These are phyloP conservation scores for Protobothrops flavoviridis DNA, from an alignment of 2,113 vertebrate genomes.

Conservation along the genomic window DNA sequence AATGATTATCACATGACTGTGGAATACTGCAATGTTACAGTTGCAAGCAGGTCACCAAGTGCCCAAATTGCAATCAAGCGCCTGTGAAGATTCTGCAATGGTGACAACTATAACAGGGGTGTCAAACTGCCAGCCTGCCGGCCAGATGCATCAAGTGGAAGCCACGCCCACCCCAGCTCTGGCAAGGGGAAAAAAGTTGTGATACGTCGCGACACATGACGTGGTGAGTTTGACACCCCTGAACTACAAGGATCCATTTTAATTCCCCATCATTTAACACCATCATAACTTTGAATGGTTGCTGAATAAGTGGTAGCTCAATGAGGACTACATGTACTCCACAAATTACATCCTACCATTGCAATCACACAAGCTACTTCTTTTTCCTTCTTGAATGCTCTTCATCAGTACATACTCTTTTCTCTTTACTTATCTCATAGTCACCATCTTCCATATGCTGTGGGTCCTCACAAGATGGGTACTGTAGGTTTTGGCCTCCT, in stretches of 20 bases:
- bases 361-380: neutral
- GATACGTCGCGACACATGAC: too few relatives aligned
- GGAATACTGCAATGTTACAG: neutral
- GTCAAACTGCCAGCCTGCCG: too few relatives aligned
- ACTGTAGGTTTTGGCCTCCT: neutral
- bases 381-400: neutral
- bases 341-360: neutral
- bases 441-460: neutral
- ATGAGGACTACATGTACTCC: neutral
- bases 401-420: neutral
- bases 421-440: neutral
- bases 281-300: neutral
- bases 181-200: too few relatives aligned
- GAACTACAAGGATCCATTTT: neutral
- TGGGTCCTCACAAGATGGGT: neutral
- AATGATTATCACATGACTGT: neutral
- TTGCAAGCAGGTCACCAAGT: neutral
- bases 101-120: too few relatives aligned
- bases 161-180: too few relatives aligned
- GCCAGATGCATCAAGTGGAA: too few relatives aligned
- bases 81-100: neutral
- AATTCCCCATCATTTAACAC: neutral
- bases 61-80: neutral
- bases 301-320: neutral
- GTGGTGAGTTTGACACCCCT: too few relatives aligned